Evolutionary conservation across 2,113 vertebrate species (phyloP).

Genomic region (Furnarius figulus): DNA sequence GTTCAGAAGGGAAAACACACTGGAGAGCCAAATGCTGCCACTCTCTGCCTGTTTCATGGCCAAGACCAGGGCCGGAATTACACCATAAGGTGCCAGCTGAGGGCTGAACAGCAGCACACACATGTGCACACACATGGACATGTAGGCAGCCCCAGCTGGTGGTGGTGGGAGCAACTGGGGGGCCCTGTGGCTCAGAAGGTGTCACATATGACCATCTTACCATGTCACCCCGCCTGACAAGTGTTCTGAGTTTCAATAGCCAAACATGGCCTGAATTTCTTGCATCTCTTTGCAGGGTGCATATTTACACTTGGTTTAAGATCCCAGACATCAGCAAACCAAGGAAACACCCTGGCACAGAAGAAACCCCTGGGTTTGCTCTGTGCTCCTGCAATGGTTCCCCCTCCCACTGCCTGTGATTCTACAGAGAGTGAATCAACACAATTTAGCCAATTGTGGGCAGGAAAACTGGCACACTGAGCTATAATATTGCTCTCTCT

Average conservation of each 20-base stretch:
- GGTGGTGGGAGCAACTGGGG: not conserved
- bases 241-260: not conserved
- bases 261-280: not conserved
- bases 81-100: not conserved
- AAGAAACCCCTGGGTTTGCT: not conserved
- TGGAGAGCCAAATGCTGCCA: not conserved
- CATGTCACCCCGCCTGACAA: fast-evolving
- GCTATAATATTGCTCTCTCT: not conserved
- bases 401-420: not conserved
- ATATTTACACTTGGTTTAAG: not conserved
- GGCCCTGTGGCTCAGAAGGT: not conserved
- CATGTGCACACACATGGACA: fast-evolving
- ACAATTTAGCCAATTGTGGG: not conserved
- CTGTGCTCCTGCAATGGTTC: not conserved
- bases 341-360: fast-evolving
- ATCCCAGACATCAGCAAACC: not conserved
- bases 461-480: not conserved
- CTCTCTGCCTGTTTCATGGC: not conserved
- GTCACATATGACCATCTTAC: fast-evolving
- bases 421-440: not conserved
- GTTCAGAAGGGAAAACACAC: not conserved
- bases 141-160: fast-evolving
- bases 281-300: not conserved
- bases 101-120: not conserved
- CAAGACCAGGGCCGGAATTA: not conserved